Base-by-base conservation (phyloP, 2,888 invertebrate genomes). In the Tortricodes alternella region DNA sequence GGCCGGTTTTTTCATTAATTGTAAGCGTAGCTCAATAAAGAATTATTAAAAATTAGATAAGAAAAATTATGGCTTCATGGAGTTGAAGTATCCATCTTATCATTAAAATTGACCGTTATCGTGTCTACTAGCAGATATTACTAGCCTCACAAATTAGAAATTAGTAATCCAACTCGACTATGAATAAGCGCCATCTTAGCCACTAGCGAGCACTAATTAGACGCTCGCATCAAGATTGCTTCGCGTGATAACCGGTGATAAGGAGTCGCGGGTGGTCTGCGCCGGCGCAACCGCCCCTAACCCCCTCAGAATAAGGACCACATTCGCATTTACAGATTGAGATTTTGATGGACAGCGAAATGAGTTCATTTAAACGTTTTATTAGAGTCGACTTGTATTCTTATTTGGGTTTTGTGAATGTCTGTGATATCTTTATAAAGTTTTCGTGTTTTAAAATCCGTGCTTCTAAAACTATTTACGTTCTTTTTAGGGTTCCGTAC, bases 161-260 rank as follows among this genome's bases (percentile, higher is more conserved):
- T 68, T 66, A 58, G 70, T 71, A 70, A n/a, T n/a, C 63, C 59
- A 60, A 41, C 44, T 53, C 52, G 41, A 41, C 52, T 52, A 52
- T 52, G 37, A 13, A 32, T 29, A 50, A 63, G 76, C 74, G 67
- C 41, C 73, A 73, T 74, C 61, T 78, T 78, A 76, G 34, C 51
- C 65, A 34, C 63, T 50, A 19, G 37, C 48, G 38, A 15, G 73
- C 78, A 76, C 81, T 85, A 85, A 85, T 86, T 84, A 84, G 83
- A 65, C 77, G 71, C 63, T 69, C 68, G 67, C 70, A 79, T 77
- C 77, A 68, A 71, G 83, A 83, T 83, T 67, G 63, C 62, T 62
- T 13, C 62, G 44, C 29, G 27, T 71, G 76, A 77, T 77, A 76
- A 69, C 64, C 58, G 58, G 55, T 73, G 77, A 76, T 77, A 76